Evolutionary conservation across 2,113 vertebrate genomes (phyloP).

Genomic region (Ictalurus furcatus): DNA sequence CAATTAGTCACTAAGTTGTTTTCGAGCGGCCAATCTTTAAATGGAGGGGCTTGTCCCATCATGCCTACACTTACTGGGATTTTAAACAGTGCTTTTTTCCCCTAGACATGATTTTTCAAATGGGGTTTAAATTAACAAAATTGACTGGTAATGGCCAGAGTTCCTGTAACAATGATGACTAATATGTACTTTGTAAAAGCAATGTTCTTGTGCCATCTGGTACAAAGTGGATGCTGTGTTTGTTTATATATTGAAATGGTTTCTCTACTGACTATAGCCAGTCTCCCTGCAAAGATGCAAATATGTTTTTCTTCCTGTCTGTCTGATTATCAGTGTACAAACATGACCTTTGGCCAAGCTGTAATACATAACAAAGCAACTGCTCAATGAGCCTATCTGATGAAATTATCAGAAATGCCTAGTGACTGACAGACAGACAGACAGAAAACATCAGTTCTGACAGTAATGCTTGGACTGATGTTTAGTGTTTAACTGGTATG

Average conservation of each 20-base stretch:
- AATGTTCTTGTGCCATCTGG: background rate
- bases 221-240: background rate
- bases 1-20: conserved; percentile 13
- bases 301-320: background rate
- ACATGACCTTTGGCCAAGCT: background rate
- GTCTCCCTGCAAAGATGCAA: background rate
- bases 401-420: conserved; percentile 10
- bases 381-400: conserved; percentile 9
- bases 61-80: background rate
- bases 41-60: background rate
- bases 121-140: background rate
- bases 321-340: background rate
- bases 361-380: conserved; percentile 7
- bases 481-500: background rate
- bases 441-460: no score
- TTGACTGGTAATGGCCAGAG: background rate
- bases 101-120: background rate
- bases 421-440: background rate
- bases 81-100: background rate
- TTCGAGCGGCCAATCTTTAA: background rate
- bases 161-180: background rate
- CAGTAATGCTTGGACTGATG: background rate
- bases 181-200: background rate
- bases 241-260: background rate
- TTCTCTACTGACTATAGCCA: background rate